These are phyloP conservation scores for Drosophila hamatofila DNA, from an alignment of 2,888 invertebrate genomes.

Conservation along the genomic window DNA sequence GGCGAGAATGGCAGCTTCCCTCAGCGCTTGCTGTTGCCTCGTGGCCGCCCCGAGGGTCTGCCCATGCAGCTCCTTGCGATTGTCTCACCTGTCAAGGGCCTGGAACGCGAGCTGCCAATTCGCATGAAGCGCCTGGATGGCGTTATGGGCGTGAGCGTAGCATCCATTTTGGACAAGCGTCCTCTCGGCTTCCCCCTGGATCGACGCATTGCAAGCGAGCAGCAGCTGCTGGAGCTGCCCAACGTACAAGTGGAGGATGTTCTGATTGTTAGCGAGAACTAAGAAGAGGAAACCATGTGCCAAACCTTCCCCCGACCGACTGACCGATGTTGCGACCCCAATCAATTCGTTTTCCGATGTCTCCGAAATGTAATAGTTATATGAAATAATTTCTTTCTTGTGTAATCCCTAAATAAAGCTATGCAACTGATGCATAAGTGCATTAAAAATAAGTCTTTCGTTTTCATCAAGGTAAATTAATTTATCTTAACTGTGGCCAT, in stretches of 20 bases:
- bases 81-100: conserved; percentile 85
- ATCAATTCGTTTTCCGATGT: neutral
- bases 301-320: conserved; percentile 8
- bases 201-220: conserved; percentile 63
- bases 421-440: conserved; percentile 63
- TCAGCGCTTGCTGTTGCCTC: conserved; percentile 88
- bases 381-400: neutral
- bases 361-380: conserved; percentile 27
- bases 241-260: conserved; percentile 76
- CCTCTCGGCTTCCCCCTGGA: conserved; percentile 79
- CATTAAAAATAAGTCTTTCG: conserved; percentile 40
- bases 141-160: conserved; percentile 57
- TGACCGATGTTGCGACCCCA: neutral
- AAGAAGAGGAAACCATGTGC: conserved; percentile 2
- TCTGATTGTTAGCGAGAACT: conserved; percentile 73
- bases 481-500: neutral
- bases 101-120: conserved; percentile 7
- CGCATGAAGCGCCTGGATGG: conserved; percentile 36
- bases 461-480: neutral
- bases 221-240: conserved; percentile 57
- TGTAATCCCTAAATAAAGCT: conserved; percentile 55
- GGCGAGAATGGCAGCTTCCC: conserved; percentile 87
- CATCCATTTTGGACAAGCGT: conserved; percentile 61
- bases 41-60: conserved; percentile 87
- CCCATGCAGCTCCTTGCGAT: conserved; percentile 88